Conservation (phyloP, 2,797 vertebrate species). For the Scyliorhinus canicula region DNA sequence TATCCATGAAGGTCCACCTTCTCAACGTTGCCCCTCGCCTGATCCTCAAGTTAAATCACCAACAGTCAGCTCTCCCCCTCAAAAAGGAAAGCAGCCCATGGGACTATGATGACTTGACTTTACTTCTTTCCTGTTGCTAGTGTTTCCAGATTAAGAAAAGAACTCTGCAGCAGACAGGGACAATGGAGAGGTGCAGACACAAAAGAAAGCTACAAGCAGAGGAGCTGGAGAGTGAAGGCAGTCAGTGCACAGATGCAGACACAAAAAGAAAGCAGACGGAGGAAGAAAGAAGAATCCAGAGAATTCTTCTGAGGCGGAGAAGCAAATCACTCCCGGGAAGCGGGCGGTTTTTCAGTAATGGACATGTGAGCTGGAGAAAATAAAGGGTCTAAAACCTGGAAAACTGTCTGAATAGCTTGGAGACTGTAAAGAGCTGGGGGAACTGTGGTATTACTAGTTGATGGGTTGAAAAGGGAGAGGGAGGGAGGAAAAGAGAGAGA, state of each 20-base stretch:
- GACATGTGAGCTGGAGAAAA: neutral
- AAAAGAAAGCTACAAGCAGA: neutral
- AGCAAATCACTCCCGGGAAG: neutral
- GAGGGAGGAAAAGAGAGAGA: neutral
- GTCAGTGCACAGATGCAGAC: neutral
- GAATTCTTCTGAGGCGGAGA: neutral
- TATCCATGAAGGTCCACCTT: too few relatives aligned
- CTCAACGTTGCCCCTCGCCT: too few relatives aligned
- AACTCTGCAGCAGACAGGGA: too few relatives aligned
- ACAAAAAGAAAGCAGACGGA: too few relatives aligned
- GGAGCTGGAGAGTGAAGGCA: too few relatives aligned
- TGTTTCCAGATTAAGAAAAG: too few relatives aligned
- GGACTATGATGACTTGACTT: too few relatives aligned
- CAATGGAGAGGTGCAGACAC: neutral
- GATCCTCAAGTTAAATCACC: too few relatives aligned
- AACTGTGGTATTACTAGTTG: neutral
- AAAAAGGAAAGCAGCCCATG: too few relatives aligned
- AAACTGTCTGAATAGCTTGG: neutral
- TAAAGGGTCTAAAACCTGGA: neutral
- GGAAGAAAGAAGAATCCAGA: neutral
- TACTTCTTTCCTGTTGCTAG: too few relatives aligned
- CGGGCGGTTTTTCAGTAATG: neutral
- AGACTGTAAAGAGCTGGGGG: neutral
- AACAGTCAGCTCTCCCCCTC: too few relatives aligned
- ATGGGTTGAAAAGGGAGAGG: neutral